phyloP scores from a whole-genome alignment of 2,113 vertebrate genomes.

The Cyphotilapia sp. region DNA sequence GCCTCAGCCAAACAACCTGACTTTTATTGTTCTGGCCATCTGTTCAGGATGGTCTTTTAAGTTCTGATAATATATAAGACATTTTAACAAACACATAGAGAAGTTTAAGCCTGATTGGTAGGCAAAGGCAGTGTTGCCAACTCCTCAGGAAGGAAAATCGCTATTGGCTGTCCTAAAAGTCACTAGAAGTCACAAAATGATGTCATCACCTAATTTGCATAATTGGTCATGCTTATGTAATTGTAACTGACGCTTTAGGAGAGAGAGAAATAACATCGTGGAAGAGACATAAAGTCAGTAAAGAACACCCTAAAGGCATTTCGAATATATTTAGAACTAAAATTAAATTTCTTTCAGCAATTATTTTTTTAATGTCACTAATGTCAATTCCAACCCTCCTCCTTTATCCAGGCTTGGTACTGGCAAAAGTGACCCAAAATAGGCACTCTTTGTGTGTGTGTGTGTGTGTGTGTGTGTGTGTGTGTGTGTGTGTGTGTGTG shows the following conservation, averaged over 20 bases:
- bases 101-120: not conserved
- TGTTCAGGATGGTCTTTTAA: not conserved
- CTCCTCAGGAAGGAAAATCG: rapidly evolving
- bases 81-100: not conserved
- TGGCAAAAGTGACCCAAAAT: not conserved
- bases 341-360: not conserved
- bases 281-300: not conserved
- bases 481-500: too few species aligned
- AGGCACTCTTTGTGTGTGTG: not conserved
- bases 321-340: not conserved
- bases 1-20: not conserved
- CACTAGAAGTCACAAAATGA: not conserved
- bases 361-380: not conserved
- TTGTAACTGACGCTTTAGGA: rapidly evolving
- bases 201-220: not conserved
- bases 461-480: not conserved
- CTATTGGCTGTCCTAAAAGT: not conserved
- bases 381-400: rapidly evolving
- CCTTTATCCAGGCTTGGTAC: not conserved
- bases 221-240: not conserved
- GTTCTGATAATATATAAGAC: not conserved
- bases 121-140: not conserved
- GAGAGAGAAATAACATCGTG: not conserved
- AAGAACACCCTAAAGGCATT: rapidly evolving
- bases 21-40: not conserved